Percentiles rank a stretch among this genome's conserved stretches.
These are phyloP conservation scores for Lithophane leautieri DNA, from an alignment of 2,888 invertebrate species.

Conservation along the genomic window DNA sequence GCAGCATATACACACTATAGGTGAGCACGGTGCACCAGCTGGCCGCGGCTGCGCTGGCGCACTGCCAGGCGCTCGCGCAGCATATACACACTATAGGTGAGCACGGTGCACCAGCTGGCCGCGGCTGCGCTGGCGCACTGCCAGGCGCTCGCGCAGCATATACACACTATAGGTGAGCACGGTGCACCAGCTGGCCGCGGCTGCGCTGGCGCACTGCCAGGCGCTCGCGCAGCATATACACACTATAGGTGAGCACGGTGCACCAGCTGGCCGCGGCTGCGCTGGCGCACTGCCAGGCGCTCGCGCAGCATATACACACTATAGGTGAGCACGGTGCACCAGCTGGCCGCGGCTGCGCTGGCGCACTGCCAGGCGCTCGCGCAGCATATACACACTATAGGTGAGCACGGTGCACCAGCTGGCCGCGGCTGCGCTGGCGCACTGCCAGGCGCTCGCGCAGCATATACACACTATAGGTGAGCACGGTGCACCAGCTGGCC, in stretches of 20 bases:
- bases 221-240: constrained; percentile 94
- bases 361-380: constrained; percentile 97
- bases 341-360: constrained; percentile 97
- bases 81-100: constrained; percentile 94
- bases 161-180: constrained; percentile 91
- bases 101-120: constrained; percentile 98
- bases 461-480: constrained; percentile 93
- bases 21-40: constrained; percentile 67
- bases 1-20: constrained; percentile 93
- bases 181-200: constrained; percentile 96
- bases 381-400: constrained; percentile 94
- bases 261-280: constrained; percentile 92
- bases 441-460: constrained; percentile 96
- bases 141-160: constrained; percentile 95
- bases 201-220: constrained; percentile 97
- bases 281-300: constrained; percentile 96
- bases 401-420: constrained; percentile 97
- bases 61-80: constrained; percentile 96
- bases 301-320: constrained; percentile 94
- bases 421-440: constrained; percentile 98
- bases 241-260: constrained; percentile 91
- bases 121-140: constrained; percentile 98
- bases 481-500: no score
- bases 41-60: constrained; percentile 96
- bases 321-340: constrained; percentile 96